Evolutionary conservation across 2,797 vertebrate genomes (phyloP), one percentile per base, ranked within the genome.

Genomic region (Cuniculus paca): DNA sequence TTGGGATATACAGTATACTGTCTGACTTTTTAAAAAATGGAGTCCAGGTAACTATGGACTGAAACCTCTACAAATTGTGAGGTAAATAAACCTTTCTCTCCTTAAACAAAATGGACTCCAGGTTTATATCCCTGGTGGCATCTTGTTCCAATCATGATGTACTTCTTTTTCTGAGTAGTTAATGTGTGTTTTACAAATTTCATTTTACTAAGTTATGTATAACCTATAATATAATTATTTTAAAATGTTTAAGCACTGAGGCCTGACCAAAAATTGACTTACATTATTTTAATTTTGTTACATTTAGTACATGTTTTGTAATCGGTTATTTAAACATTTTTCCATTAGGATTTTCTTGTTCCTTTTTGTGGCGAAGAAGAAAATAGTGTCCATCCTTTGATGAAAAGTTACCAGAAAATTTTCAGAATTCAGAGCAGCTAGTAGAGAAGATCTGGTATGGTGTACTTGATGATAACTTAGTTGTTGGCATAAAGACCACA

Each of bases 361-460:
- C 98, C 99, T 98, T 99, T 99, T 95, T 99, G 99, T 99, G 99
- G 99, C 97, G 98, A 99, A 65, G 98, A 98, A 95, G 99, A 99
- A 95, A 98, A 98, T 92, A 98, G 98, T 74, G 68, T 95, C 90
- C 90, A 34, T 90, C 91, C 90, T 96, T 88, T 88, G 74, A 78
- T 85, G 92, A 97, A 92, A 97, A 98, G 77, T 77, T 95, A 68
- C 50, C 81, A 20, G 90, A 97, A 90, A 97, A 92, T 0, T 90
- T 98, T 98, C 78, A 98, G 94, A 96, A 97, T 93, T 97, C 98
- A 96, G 98, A 98, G 90, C 88, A 84, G 91, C 97, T 98, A 95
- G 96, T 99, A 96, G 98, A 99, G 96, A 99, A 99, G 95, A 97
- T 99, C 82, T 99, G 99, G 99, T 99, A 99, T 95, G 99, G 98